Percentiles rank a stretch among this genome's conserved stretches.
Evolutionary conservation across 2,113 vertebrate species (phyloP).

Genomic region (Oreotrochilus melanogaster): DNA sequence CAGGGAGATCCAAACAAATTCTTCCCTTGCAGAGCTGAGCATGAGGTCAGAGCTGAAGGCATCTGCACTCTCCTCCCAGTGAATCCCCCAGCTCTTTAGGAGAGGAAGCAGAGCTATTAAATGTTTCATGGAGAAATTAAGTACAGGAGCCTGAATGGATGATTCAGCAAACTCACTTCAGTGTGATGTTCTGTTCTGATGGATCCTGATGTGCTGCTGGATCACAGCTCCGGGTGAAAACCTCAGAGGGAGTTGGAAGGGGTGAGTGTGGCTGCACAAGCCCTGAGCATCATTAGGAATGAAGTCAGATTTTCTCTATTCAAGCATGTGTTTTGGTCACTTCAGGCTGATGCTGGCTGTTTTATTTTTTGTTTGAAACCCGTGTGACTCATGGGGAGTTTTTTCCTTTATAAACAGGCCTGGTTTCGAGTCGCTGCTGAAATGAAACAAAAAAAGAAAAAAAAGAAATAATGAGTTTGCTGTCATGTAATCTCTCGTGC

Average conservation of each 20-base stretch:
- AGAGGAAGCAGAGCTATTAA: neutral
- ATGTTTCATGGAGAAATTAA: neutral
- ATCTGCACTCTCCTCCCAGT: neutral
- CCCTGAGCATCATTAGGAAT: accelerated
- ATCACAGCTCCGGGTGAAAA: neutral
- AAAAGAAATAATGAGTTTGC: neutral
- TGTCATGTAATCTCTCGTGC: neutral
- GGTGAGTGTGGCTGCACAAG: accelerated
- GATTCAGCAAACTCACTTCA: neutral
- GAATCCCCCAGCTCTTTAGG: neutral
- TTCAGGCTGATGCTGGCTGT: neutral
- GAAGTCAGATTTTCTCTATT: neutral
- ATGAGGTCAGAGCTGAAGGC: neutral
- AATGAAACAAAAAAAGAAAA: neutral
- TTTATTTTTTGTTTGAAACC: neutral
- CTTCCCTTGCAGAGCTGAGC: neutral
- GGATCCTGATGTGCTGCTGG: neutral
- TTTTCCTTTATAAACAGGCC: neutral
- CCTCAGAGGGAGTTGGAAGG: neutral
- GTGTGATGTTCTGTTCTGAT: neutral
- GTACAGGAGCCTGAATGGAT: neutral
- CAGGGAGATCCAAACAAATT: neutral
- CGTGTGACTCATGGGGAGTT: accelerated
- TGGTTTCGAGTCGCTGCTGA: neutral
- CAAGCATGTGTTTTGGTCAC: neutral